Evolutionary conservation across 2,888 invertebrate species (phyloP), one percentile per base, ranked within the genome.

Genomic region (Slavum lentiscoides): DNA sequence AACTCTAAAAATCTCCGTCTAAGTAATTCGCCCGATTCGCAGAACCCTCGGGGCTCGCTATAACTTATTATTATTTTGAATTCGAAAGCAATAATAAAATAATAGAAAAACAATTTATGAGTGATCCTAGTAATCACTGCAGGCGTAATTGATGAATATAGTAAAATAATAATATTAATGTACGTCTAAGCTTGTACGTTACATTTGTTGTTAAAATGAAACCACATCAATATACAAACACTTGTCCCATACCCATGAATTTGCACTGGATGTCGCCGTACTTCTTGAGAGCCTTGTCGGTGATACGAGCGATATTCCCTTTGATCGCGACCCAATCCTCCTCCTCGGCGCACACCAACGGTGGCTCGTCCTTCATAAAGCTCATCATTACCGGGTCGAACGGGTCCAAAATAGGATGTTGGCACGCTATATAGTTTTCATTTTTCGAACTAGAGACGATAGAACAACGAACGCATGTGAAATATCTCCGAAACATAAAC

Each of bases 281-380:
- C 68, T 84, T 83, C 67, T 61, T 84, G 82, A 86, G 88, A 0
- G 89, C 89, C 81, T 86, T 86, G 9, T 87, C 86, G 64, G 88
- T 88, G 81, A 92, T 89, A 73, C 86, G 86, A 82, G 91, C 89
- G 37, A 85, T 86, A 85, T 90, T 89, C 85, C 93, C 93, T 85
- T 90, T 89, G 84, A 93, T 92, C 84, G 88, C 89, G 1, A 95
- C 93, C 96, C 96, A 96, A 85, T 95, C 92, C 53, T 87, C 89
- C 83, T 86, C 89, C 85, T 85, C 87, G 17, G 88, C 88, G 85
- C 96, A 96, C 19, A 88, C 87, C 4, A 95, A 87, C 0, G 90
- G 89, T 0, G 90, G 89, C 19, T 90, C 88, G 17, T 89, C 86
- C 83, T 89, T 88, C 82, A 94, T 90, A 84, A 92, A 94, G 85